These are phyloP conservation scores for Macrophya alboannulata DNA, from an alignment of 2,888 invertebrate species.

Conservation along the genomic window DNA sequence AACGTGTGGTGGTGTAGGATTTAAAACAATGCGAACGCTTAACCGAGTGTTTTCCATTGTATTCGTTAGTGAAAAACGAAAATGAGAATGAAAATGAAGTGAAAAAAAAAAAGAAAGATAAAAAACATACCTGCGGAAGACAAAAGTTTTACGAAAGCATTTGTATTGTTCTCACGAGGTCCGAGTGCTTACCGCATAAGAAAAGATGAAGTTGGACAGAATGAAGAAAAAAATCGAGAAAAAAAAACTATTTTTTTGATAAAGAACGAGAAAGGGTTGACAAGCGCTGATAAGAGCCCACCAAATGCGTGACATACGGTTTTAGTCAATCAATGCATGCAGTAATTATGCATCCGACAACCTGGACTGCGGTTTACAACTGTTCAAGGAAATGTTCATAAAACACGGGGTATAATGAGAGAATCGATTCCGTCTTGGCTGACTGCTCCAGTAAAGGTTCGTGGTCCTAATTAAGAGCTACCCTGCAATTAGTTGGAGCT, in stretches of 20 bases:
- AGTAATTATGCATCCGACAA: not conserved
- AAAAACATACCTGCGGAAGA: not conserved
- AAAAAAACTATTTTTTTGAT: too few relatives aligned
- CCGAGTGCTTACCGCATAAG: constrained; percentile 30
- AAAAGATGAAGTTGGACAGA: not conserved
- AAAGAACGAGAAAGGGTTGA: not conserved
- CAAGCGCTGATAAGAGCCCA: not conserved
- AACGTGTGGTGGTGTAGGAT: not conserved
- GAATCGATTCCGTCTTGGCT: constrained; percentile 23
- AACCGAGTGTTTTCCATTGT: constrained; percentile 32
- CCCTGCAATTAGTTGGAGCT: constrained; percentile 23
- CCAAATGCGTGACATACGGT: not conserved
- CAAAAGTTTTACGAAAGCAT: not conserved
- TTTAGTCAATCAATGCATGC: constrained; percentile 2
- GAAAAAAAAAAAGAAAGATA: not conserved
- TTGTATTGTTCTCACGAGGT: constrained; percentile 14
- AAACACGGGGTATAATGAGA: constrained; percentile 23
- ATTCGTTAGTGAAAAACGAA: not conserved
- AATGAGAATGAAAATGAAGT: not conserved
- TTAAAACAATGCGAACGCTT: constrained; percentile 32
- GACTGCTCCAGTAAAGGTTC: not conserved
- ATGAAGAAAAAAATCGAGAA: not conserved
- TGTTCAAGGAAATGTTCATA: constrained; percentile 11
- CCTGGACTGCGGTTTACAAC: not conserved
- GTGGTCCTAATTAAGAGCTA: constrained; percentile 41